Conservation (phyloP, 2,797 vertebrate genomes). For the Sardinella longiceps region DNA sequence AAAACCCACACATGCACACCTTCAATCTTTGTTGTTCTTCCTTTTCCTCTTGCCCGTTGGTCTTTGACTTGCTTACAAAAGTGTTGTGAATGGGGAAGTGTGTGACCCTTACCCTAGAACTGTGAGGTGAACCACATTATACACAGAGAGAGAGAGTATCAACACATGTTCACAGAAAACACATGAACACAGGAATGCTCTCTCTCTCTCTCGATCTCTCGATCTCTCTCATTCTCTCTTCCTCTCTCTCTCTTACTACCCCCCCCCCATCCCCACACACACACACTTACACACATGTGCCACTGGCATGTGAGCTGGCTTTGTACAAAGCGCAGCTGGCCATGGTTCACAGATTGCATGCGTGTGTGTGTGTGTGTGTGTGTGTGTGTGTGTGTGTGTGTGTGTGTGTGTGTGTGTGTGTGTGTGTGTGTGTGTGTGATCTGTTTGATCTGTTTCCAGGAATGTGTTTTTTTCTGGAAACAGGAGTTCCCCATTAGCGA, state of each 20-base stretch:
- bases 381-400: background rate
- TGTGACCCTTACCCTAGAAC: constrained; percentile 4
- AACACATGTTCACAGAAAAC: background rate
- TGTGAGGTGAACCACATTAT: background rate
- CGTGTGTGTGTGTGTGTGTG: constrained; percentile 4
- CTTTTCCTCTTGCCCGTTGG: background rate
- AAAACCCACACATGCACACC: background rate
- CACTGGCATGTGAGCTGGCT: constrained; percentile 21
- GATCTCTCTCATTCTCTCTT: background rate
- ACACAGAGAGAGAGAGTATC: background rate
- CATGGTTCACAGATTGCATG: constrained; percentile 1
- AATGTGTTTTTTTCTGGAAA: constrained; percentile 23
- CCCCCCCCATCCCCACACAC: background rate
- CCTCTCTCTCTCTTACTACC: background rate
- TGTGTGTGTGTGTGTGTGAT: constrained; percentile 16
- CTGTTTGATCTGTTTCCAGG: constrained; percentile 29
- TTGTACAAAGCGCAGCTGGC: constrained; percentile 21
- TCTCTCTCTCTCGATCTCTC: background rate
- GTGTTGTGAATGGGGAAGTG: background rate
- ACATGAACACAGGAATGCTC: background rate
- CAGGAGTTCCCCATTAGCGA: constrained; percentile 20
- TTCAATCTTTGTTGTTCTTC: background rate
- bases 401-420: background rate
- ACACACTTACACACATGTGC: constrained; percentile 30
- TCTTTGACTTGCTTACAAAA: background rate